Evolutionary conservation across 2,888 invertebrate genomes (phyloP).

Genomic region (Polydrusus tereticollis): DNA sequence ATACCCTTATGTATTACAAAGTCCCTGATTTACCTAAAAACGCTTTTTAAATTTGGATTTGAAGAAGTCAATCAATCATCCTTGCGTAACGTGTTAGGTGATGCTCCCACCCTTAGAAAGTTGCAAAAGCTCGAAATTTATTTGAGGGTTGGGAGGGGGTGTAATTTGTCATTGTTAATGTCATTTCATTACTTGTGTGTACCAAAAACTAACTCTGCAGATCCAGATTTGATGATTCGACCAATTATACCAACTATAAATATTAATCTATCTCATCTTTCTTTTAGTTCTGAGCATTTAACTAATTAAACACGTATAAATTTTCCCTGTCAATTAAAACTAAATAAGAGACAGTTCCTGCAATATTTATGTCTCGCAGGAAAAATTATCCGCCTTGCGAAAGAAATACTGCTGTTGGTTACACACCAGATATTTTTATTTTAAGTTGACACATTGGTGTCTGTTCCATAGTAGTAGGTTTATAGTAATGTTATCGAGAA

Average conservation of each 20-base stretch:
- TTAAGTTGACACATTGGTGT: background rate
- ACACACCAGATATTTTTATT: constrained; percentile 1
- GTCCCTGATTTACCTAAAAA: background rate
- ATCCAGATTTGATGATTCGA: constrained; percentile 1
- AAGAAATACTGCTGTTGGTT: background rate
- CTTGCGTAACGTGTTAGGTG: constrained; percentile 24
- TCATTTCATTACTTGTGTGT: constrained; percentile 40
- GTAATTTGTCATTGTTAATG: constrained; percentile 45
- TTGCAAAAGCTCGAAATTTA: constrained; percentile 33
- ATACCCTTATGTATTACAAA: background rate
- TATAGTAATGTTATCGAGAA: background rate
- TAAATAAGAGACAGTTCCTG: background rate
- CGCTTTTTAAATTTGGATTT: constrained; percentile 12
- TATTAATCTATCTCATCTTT: too few relatives aligned
- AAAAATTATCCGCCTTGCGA: constrained; percentile 4
- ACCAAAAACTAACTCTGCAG: background rate
- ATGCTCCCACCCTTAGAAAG: constrained; percentile 15
- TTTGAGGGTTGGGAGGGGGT: constrained; percentile 19
- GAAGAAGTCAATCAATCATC: constrained; percentile 32
- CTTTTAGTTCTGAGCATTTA: constrained; percentile 14
- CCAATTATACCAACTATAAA: background rate
- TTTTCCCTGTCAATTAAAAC: constrained; percentile 30
- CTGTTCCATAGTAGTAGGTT: background rate
- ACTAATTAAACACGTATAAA: constrained; percentile 25
- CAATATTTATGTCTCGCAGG: constrained; percentile 16